These are phyloP conservation scores for Amblyraja radiata DNA, from an alignment of 2,797 vertebrate genomes.

Conservation along the genomic window DNA sequence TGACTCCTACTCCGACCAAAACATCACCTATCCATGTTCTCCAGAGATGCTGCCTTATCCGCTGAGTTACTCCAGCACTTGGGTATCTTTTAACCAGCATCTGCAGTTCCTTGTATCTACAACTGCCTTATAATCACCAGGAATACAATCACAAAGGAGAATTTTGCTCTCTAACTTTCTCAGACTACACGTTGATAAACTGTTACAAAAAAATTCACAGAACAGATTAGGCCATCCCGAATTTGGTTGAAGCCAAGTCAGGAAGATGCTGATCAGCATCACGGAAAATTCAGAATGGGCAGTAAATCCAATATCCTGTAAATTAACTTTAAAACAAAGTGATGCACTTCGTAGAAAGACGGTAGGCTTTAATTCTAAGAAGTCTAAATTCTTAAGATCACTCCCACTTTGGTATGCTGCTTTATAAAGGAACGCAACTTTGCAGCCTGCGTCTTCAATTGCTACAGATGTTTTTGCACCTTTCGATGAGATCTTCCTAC, in stretches of 20 bases:
- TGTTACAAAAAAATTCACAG: neutral
- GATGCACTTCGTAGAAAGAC: no score
- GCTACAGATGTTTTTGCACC: neutral
- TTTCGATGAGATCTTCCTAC: neutral
- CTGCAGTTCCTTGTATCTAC: no score
- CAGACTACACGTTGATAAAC: neutral
- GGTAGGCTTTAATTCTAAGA: neutral
- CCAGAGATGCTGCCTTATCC: no score
- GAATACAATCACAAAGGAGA: neutral
- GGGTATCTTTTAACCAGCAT: no score
- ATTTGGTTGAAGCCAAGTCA: neutral
- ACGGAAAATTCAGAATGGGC: no score
- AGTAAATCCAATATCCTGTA: no score
- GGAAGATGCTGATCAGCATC: no score
- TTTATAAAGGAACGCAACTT: neutral
- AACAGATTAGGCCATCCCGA: neutral
- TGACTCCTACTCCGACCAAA: no score
- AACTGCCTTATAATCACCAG: neutral
- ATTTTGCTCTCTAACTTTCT: neutral
- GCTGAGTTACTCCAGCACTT: no score
- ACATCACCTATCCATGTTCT: no score
- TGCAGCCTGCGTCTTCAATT: neutral
- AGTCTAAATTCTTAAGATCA: neutral
- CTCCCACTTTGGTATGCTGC: neutral
- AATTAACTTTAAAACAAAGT: no score